Evolutionary conservation across 2,113 vertebrate genomes (phyloP).

Genomic region (Eira barbara): DNA sequence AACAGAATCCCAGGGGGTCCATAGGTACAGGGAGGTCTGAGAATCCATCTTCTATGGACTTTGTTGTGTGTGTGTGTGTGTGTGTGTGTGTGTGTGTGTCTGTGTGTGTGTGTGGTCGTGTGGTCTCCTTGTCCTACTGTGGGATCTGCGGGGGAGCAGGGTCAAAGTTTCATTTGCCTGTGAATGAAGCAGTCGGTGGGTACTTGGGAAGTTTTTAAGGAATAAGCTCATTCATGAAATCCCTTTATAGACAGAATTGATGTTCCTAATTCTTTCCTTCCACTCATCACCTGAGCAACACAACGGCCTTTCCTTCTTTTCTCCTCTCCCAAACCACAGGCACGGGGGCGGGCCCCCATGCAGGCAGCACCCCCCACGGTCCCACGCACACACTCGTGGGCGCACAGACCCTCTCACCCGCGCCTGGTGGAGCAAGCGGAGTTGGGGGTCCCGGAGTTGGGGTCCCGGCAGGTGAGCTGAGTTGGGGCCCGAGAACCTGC

Average conservation of each 20-base stretch:
- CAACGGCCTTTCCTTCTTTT: not conserved
- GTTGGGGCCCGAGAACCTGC: not conserved
- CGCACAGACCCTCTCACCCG: too few species aligned
- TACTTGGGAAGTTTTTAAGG: not conserved
- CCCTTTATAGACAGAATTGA: not conserved
- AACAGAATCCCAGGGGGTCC: not conserved
- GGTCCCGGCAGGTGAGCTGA: not conserved
- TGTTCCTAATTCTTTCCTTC: not conserved
- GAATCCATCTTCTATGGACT: not conserved
- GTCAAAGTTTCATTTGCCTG: not conserved
- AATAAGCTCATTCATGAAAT: not conserved
- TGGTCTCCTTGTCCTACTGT: not conserved
- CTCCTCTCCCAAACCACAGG: not conserved
- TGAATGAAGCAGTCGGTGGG: not conserved
- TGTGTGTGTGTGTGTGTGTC: not conserved
- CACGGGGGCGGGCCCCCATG: not conserved
- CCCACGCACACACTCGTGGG: not conserved
- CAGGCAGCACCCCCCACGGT: not conserved
- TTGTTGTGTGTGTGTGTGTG: not conserved
- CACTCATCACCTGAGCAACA: not conserved
- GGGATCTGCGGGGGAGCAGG: not conserved
- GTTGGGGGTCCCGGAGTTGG: not conserved
- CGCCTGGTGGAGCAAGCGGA: not conserved
- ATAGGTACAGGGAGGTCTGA: not conserved
- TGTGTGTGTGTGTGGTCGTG: not conserved